These are phyloP conservation scores for Leptinotarsa tumamoca DNA, from an alignment of 2,888 invertebrate genomes.

Conservation along the genomic window DNA sequence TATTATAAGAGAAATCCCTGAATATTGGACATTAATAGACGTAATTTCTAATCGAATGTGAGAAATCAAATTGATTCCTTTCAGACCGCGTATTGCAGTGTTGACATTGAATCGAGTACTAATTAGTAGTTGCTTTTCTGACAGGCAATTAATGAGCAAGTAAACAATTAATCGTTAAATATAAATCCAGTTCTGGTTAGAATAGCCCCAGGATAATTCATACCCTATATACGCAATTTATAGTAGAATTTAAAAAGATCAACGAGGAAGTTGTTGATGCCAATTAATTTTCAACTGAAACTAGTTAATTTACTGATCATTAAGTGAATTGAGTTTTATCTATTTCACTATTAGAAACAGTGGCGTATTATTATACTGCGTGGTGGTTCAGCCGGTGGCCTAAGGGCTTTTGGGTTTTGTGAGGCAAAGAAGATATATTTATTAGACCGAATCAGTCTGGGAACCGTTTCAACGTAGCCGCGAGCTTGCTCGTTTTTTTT, in stretches of 20 bases:
- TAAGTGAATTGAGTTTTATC: constrained; percentile 21
- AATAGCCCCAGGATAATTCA: constrained; percentile 34
- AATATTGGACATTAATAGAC: not conserved
- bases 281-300: constrained; percentile 29
- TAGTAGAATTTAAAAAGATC: constrained; percentile 13
- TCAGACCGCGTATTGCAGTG: constrained; percentile 43
- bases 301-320: constrained; percentile 27
- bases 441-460: constrained; percentile 14
- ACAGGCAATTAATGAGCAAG: constrained; percentile 48
- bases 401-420: constrained; percentile 6
- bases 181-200: constrained; percentile 37
- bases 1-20: not conserved
- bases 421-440: constrained; percentile 19
- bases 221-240: constrained; percentile 32
- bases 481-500: constrained; percentile 4
- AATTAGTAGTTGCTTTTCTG: constrained; percentile 49
- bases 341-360: constrained; percentile 12
- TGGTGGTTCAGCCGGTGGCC: not conserved
- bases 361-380: constrained; percentile 9
- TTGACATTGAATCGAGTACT: constrained; percentile 52
- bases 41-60: constrained; percentile 9
- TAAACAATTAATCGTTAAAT: constrained; percentile 43
- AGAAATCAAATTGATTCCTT: constrained; percentile 20
- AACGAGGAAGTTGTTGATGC: constrained; percentile 31
- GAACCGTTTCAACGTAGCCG: constrained; percentile 16